Conservation (phyloP, 2,797 vertebrate species). For the Intellagama lesueurii region DNA sequence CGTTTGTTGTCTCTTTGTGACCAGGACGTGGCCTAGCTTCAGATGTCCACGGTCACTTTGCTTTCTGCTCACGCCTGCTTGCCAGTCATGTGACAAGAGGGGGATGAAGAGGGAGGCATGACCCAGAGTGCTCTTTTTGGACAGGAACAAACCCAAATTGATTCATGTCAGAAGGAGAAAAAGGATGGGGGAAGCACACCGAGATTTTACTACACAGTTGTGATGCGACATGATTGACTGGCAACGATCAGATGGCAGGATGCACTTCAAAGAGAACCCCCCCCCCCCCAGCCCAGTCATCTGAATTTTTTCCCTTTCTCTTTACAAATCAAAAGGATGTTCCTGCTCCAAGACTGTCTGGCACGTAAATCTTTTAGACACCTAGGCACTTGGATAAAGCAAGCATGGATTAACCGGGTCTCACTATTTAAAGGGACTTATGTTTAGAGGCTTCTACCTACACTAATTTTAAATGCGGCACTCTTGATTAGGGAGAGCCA, state of each 20-base stretch:
- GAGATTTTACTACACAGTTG: background rate
- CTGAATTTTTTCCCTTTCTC: constrained; percentile 26
- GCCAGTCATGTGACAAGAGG: background rate
- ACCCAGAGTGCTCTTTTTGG: background rate
- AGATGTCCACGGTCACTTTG: no score
- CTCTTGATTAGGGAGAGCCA: constrained; percentile 57
- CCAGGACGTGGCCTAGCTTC: no score
- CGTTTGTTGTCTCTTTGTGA: no score
- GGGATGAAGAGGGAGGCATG: background rate
- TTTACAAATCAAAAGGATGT: constrained; percentile 62
- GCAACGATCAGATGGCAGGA: constrained; percentile 61
- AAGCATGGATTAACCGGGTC: constrained; percentile 69
- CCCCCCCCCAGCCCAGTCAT: constrained; percentile 45
- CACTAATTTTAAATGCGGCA: constrained; percentile 61
- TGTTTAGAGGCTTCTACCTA: constrained; percentile 61
- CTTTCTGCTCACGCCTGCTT: no score
- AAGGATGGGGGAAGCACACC: background rate
- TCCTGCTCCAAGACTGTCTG: constrained; percentile 59
- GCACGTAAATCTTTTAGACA: constrained; percentile 67
- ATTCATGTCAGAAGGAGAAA: background rate
- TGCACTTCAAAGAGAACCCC: constrained; percentile 44
- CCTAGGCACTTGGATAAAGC: constrained; percentile 60
- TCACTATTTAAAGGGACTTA: constrained; percentile 65
- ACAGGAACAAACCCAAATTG: background rate
- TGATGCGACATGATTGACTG: constrained; percentile 2